Base-by-base conservation (phyloP, 2,888 invertebrate species). In the Iselma pallidipennis region DNA sequence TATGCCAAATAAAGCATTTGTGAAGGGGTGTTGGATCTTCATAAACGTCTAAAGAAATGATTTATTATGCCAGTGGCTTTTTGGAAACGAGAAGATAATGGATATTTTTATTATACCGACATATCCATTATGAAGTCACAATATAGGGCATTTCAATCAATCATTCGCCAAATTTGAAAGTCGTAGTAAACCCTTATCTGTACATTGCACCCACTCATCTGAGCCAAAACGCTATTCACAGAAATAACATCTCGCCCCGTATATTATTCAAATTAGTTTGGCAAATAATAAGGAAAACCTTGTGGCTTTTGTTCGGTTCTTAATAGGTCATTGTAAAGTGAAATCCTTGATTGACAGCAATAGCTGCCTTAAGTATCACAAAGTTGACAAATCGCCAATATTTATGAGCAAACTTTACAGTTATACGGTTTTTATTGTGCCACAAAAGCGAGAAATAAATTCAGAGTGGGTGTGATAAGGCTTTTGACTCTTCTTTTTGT, bases 101-200 rank as follows among this genome's bases (percentile, higher is more conserved):
- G 76, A 76, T 76, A 77, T 75, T 77, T 76, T 77, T 76, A 76
- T 76, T 75, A 75, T 75, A 74, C 75, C 71, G 76, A 75, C 76
- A 73, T 71, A 72, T 74, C 74, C 75, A 76, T 77, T 77, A 74
- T 74, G 71, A 67, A 73, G 74, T 74, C 74, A 70, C 73, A 68
- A 74, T 72, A 74, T 72, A 73, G 73, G 70, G 66, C 71, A 71
- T 72, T 71, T 68, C 71, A 71, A 74, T 74, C 74, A 74, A 74
- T 74, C 74, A 74, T 71, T 70, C 58, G 42, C 57, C 21, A 67
- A 71, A 71, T 70, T 70, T 70, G 65, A 67, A 67, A 72, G 62
- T 71, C 69, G 59, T 69, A 67, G 65, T 66, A 64, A 58, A 66
- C 59, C 60, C 63, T 66, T 68, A 66, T 65, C 62, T 63, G 61